Conservation (phyloP, 2,888 invertebrate genomes). For the Cremastobaeus sp. region DNA sequence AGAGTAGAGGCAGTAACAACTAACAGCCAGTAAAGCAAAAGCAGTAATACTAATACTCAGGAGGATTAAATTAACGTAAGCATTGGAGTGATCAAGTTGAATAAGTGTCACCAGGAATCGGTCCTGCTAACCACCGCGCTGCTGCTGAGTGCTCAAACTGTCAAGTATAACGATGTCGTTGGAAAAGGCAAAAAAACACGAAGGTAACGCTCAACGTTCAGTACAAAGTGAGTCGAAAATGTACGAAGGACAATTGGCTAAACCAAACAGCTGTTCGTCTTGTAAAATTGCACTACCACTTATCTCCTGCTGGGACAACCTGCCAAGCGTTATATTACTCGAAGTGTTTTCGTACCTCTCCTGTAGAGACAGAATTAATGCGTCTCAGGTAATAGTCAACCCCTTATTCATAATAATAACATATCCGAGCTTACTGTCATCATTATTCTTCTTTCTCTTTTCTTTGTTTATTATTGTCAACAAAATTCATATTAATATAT, state of each 20-base stretch:
- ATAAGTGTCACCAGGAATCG: constrained; percentile 8
- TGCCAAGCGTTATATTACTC: constrained; percentile 78
- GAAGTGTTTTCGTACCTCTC: constrained; percentile 78
- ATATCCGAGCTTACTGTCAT: not conserved
- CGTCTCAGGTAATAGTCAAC: constrained; percentile 75
- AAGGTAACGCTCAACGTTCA: constrained; percentile 28
- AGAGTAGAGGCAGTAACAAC: too few relatives aligned
- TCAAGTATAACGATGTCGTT: constrained; percentile 38
- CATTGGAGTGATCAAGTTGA: too few relatives aligned
- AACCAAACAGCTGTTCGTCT: constrained; percentile 72
- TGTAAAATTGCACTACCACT: constrained; percentile 58
- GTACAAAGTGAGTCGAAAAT: constrained; percentile 43
- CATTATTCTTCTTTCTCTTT: too few relatives aligned
- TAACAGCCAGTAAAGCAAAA: too few relatives aligned
- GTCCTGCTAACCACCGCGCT: constrained; percentile 14
- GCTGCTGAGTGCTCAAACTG: too few relatives aligned
- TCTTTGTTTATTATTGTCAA: too few relatives aligned
- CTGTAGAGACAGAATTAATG: constrained; percentile 71
- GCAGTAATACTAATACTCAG: too few relatives aligned
- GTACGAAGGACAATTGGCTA: constrained; percentile 68
- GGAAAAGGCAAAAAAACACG: constrained; percentile 49
- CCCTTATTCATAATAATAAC: too few relatives aligned
- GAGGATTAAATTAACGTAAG: too few relatives aligned
- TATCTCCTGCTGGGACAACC: constrained; percentile 75
- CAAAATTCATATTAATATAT: too few relatives aligned